These are phyloP conservation scores for Zele albiditarsus DNA, from an alignment of 2,888 invertebrate species.

Conservation along the genomic window DNA sequence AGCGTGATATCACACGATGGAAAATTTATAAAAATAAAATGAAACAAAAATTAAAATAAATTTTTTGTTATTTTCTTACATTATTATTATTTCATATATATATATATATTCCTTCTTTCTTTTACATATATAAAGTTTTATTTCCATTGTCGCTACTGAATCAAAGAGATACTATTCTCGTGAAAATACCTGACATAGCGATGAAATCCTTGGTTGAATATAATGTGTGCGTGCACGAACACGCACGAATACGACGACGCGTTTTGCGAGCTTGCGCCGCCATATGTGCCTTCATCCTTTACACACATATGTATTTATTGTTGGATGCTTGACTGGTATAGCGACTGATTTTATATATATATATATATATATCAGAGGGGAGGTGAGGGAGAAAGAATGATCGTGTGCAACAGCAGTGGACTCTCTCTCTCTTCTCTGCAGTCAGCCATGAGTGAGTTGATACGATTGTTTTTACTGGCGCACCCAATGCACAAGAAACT, in stretches of 20 bases:
- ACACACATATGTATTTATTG: background rate
- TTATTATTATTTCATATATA: background rate
- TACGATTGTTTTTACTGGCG: slow-evolving; percentile 71
- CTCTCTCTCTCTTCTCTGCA: slow-evolving; percentile 33
- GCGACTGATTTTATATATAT: slow-evolving; percentile 47
- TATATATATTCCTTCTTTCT: too few species aligned
- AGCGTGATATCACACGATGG: background rate
- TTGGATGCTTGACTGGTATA: slow-evolving; percentile 48
- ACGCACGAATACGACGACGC: slow-evolving; percentile 18
- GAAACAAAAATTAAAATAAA: background rate
- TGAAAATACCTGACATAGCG: slow-evolving; percentile 70
- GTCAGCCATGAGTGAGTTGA: slow-evolving; percentile 64
- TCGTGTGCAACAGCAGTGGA: background rate
- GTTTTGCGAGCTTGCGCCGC: slow-evolving; percentile 51
- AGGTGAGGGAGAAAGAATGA: background rate
- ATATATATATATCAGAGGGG: slow-evolving; percentile 46
- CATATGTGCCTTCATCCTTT: slow-evolving; percentile 46
- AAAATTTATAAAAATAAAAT: background rate
- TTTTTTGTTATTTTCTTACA: too few species aligned
- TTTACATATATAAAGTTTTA: slow-evolving; percentile 44
- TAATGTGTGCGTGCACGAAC: background rate
- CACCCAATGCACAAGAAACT: slow-evolving; percentile 69
- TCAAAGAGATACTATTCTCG: slow-evolving; percentile 64
- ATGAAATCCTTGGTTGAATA: slow-evolving; percentile 56
- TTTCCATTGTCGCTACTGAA: slow-evolving; percentile 66